These are phyloP conservation scores for Trichopria drosophilae DNA, from an alignment of 2,888 invertebrate genomes.

Conservation along the genomic window DNA sequence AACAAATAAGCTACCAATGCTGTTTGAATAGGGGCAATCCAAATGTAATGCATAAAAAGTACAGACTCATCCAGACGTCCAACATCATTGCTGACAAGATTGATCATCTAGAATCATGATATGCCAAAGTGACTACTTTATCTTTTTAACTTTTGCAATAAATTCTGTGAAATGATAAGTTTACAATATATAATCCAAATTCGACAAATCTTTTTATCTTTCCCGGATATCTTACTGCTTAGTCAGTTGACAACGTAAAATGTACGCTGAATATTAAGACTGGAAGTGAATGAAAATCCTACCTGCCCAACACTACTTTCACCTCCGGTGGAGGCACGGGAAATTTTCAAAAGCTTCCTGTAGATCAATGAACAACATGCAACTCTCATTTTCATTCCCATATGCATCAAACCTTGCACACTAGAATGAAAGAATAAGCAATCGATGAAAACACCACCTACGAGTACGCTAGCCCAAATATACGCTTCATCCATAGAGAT, in stretches of 20 bases:
- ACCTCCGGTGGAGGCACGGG: slow-evolving; percentile 70
- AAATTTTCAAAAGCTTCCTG: slow-evolving; percentile 74
- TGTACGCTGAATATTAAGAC: too few relatives aligned
- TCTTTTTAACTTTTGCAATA: too few relatives aligned
- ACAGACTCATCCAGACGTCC: slow-evolving; percentile 73
- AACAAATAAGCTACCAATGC: slow-evolving; percentile 63
- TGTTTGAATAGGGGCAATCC: slow-evolving; percentile 76
- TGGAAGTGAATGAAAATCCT: slow-evolving; percentile 3
- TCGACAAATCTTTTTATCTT: too few relatives aligned
- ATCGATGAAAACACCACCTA: slow-evolving; percentile 46
- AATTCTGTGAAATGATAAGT: too few relatives aligned
- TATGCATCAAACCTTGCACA: slow-evolving; percentile 66
- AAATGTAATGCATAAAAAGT: slow-evolving; percentile 72
- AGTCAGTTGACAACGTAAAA: too few relatives aligned
- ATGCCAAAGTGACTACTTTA: too few relatives aligned
- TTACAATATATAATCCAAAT: too few relatives aligned
- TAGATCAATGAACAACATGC: slow-evolving; percentile 73
- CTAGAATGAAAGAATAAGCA: slow-evolving; percentile 64
- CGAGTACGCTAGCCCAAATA: slow-evolving; percentile 57
- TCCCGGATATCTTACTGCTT: too few relatives aligned
- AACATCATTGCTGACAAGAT: slow-evolving; percentile 75
- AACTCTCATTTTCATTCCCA: slow-evolving; percentile 72
- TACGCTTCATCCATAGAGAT: slow-evolving; percentile 51
- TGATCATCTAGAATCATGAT: slow-evolving; percentile 62
- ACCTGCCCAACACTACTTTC: slow-evolving; percentile 76